Conservation (phyloP, 2,113 vertebrate genomes). For the Pomatostomus ruficeps region DNA sequence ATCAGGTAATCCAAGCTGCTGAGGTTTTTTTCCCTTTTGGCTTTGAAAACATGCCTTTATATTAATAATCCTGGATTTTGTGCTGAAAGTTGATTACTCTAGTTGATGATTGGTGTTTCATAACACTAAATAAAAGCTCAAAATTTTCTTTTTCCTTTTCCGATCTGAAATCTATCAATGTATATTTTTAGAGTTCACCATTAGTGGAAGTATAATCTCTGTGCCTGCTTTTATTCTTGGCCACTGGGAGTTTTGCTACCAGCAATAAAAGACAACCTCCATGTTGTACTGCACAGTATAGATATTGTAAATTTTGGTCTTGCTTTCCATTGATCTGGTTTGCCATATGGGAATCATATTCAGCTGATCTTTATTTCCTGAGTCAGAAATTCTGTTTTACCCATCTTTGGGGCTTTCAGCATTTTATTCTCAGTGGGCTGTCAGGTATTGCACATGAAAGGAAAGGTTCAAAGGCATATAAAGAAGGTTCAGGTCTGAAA, state of each 20-base stretch:
- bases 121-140: constrained; percentile 32
- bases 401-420: constrained; percentile 75
- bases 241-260: constrained; percentile 73
- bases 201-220: constrained; percentile 62
- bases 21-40: neutral
- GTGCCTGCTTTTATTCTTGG: constrained; percentile 52
- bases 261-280: constrained; percentile 72
- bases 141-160: neutral
- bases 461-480: constrained; percentile 77
- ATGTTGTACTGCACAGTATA: constrained; percentile 68
- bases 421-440: constrained; percentile 72
- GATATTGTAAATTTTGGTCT: constrained; percentile 78
- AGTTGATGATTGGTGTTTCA: constrained; percentile 40
- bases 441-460: constrained; percentile 79
- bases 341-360: constrained; percentile 77
- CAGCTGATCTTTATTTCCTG: constrained; percentile 82
- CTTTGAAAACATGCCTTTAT: constrained; percentile 47
- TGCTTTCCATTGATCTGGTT: constrained; percentile 79
- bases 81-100: constrained; percentile 22
- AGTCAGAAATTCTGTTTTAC: constrained; percentile 84
- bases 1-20: constrained; percentile 42
- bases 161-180: constrained; percentile 19
- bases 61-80: constrained; percentile 46
- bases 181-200: constrained; percentile 51
- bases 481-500: constrained; percentile 71